Conservation (phyloP, 2,888 invertebrate genomes). For the Magallana nippona region DNA sequence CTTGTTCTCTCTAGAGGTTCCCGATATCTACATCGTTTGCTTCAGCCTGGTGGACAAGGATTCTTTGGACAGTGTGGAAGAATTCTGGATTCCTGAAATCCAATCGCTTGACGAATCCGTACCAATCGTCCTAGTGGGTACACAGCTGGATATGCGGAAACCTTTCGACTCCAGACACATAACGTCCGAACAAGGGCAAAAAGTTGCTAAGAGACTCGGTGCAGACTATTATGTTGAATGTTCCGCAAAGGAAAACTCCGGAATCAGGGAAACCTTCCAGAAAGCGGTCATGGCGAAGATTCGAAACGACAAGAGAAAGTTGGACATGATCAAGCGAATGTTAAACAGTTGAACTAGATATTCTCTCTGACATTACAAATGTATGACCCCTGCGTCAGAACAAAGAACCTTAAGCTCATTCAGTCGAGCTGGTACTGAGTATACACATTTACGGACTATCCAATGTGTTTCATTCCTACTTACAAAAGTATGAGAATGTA, state of each 20-base stretch:
- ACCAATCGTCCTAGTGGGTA: constrained; percentile 70
- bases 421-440: no score
- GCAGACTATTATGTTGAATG: constrained; percentile 67
- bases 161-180: constrained; percentile 48
- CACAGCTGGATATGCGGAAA: constrained; percentile 66
- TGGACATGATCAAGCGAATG: constrained; percentile 56
- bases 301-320: constrained; percentile 60
- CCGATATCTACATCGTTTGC: constrained; percentile 70
- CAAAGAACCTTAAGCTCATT: no score
- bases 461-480: no score
- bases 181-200: constrained; percentile 55
- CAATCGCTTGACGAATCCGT: constrained; percentile 63
- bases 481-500: no score
- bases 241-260: constrained; percentile 60
- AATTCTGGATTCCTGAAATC: constrained; percentile 70
- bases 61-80: constrained; percentile 66
- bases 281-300: constrained; percentile 61
- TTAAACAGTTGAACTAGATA: constrained; percentile 44
- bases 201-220: constrained; percentile 62
- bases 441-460: no score
- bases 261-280: constrained; percentile 64
- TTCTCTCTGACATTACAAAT: background rate
- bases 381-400: background rate
- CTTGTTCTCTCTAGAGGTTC: constrained; percentile 61
- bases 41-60: constrained; percentile 69